Conservation (phyloP, 2,797 vertebrate species). For the Centroberyx gerrardi region DNA sequence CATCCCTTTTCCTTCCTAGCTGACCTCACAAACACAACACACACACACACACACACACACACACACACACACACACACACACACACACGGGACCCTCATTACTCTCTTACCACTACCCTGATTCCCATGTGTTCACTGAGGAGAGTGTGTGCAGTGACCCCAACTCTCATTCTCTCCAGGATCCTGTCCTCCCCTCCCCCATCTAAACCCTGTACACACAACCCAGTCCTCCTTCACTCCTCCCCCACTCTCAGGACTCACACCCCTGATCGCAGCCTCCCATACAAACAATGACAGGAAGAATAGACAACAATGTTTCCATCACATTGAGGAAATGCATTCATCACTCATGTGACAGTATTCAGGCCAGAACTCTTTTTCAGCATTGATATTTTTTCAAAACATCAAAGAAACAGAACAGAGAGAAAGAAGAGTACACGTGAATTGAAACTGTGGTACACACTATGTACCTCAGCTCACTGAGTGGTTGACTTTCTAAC, state of each 20-base stretch:
- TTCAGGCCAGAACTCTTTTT: not conserved
- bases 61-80: conserved; percentile 21
- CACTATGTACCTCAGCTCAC: not conserved
- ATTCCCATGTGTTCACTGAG: conserved; percentile 51
- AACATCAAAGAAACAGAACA: not conserved
- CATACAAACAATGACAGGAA: conserved; percentile 9
- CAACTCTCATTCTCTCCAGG: conserved; percentile 46
- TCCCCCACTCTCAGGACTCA: conserved; percentile 44
- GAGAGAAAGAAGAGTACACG: not conserved
- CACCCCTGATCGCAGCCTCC: conserved; percentile 30
- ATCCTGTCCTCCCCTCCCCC: conserved; percentile 63
- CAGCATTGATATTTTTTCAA: not conserved
- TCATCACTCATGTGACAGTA: conserved; percentile 8
- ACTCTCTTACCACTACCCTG: conserved; percentile 33
- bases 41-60: conserved; percentile 18
- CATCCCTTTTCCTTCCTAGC: conserved; percentile 25
- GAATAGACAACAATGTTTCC: not conserved
- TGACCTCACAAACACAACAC: conserved; percentile 34
- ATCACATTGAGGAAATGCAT: not conserved
- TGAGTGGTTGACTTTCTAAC: not conserved
- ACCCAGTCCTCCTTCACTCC: conserved; percentile 33
- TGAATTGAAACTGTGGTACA: too few relatives aligned
- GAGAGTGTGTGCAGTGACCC: conserved; percentile 75
- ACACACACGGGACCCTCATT: not conserved
- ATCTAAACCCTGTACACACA: conserved; percentile 16